phyloP scores from a whole-genome alignment of 2,797 vertebrate species.

The Melanotaenia maccullochi region DNA sequence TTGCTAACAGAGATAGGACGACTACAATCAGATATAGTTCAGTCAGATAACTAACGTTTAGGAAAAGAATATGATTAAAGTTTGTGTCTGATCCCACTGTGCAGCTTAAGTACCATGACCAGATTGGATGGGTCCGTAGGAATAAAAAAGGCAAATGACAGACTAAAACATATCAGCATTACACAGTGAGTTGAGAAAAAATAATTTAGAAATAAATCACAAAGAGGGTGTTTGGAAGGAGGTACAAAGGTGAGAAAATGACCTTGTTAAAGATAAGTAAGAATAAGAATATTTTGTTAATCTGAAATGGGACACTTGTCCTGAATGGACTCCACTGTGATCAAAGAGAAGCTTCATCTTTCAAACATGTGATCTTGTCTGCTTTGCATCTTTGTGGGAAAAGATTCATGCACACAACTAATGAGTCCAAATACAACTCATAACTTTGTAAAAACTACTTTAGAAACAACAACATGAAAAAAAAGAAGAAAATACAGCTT shows the following conservation, averaged over 20 bases:
- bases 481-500: neutral
- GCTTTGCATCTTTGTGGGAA: neutral
- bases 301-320: neutral
- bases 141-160: neutral
- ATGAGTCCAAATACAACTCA: neutral
- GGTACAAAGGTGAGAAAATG: neutral
- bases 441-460: neutral
- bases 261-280: neutral
- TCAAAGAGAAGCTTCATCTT: neutral
- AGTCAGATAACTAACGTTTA: neutral
- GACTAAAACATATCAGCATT: neutral
- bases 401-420: conserved; percentile 1
- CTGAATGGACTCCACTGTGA: neutral
- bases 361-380: neutral
- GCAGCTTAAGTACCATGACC: neutral
- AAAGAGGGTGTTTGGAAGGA: neutral
- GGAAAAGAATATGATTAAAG: neutral
- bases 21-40: neutral
- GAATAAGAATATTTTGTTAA: neutral
- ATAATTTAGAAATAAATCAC: neutral
- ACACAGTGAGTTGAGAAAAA: neutral
- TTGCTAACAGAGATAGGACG: neutral
- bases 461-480: neutral
- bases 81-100: neutral
- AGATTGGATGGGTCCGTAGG: neutral